Evolutionary conservation across 1,140 invertebrate species (phyloP).

Genomic region (Thalassaphorura encarpata): DNA sequence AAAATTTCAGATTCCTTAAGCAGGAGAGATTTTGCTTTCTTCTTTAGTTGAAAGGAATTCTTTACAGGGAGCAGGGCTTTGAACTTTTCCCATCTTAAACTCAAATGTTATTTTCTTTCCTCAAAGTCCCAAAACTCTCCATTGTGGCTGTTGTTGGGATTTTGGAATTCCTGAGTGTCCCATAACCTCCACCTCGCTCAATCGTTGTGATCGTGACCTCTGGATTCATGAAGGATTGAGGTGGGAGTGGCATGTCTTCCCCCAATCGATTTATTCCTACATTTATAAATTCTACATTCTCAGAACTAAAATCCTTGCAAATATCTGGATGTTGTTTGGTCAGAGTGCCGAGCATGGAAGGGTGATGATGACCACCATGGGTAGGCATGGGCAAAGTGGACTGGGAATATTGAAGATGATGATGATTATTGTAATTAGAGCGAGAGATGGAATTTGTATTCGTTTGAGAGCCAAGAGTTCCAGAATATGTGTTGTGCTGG

Average conservation of each 20-base stretch:
- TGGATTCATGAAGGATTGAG: slow-evolving; percentile 29
- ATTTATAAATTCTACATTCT: neutral
- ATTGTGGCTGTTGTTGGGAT: slow-evolving; percentile 20
- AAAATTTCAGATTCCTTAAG: too few relatives aligned
- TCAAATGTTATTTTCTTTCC: slow-evolving; percentile 31
- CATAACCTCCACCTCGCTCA: slow-evolving; percentile 23
- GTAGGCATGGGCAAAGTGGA: neutral
- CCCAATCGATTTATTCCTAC: neutral
- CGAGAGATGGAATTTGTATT: slow-evolving; percentile 1
- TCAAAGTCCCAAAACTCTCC: slow-evolving; percentile 31
- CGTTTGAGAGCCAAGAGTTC: neutral
- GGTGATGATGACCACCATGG: neutral
- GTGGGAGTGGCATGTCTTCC: slow-evolving; percentile 21
- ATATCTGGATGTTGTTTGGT: slow-evolving; percentile 21
- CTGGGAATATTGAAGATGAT: slow-evolving; percentile 1
- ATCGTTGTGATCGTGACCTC: slow-evolving; percentile 31
- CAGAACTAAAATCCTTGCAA: slow-evolving; percentile 24
- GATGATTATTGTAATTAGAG: slow-evolving; percentile 5
- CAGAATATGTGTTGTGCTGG: neutral
- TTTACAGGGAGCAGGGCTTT: too few relatives aligned
- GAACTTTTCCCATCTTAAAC: too few relatives aligned
- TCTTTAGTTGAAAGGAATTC: too few relatives aligned
- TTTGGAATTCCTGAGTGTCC: slow-evolving; percentile 26
- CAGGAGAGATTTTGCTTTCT: too few relatives aligned
- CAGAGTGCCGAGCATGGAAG: neutral